Conservation (phyloP, 2,888 invertebrate genomes). For the Archaeoteleia sp. region DNA sequence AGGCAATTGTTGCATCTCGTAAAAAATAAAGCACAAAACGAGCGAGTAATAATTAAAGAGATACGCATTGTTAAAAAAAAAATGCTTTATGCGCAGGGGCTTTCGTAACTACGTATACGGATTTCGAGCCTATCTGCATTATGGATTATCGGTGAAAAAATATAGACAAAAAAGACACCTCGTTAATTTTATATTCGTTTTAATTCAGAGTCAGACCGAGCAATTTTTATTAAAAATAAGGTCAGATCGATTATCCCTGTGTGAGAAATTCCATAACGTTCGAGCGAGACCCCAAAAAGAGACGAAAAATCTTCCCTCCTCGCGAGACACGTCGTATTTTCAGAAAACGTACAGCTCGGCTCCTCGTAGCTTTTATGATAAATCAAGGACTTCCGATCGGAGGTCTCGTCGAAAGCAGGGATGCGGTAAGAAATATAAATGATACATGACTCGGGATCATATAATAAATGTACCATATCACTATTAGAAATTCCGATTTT, state of each 20-base stretch:
- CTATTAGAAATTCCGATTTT: too few species aligned
- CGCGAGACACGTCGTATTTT: constrained; percentile 30
- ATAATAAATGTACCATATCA: constrained; percentile 38
- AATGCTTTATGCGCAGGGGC: too few species aligned
- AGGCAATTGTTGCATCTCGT: constrained; percentile 21
- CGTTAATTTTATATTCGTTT: constrained; percentile 22
- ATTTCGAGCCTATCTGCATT: constrained; percentile 7
- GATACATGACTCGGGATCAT: constrained; percentile 39
- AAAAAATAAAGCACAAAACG: constrained; percentile 12
- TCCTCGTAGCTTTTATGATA: constrained; percentile 40
- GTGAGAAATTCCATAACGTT: constrained; percentile 22
- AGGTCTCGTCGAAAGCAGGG: constrained; percentile 33
- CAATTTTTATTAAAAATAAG: constrained; percentile 33
- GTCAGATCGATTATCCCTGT: constrained; percentile 31
- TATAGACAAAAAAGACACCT: constrained; percentile 12
- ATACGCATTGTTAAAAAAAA: constrained; percentile 9
- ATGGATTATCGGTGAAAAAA: too few species aligned
- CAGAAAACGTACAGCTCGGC: constrained; percentile 9
- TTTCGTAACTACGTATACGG: too few species aligned
- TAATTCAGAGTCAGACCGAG: too few species aligned
- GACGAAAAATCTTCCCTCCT: constrained; percentile 9
- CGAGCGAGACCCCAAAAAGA: constrained; percentile 8
- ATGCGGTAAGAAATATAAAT: constrained; percentile 32
- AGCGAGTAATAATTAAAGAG: constrained; percentile 13
- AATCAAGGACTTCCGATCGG: constrained; percentile 41